phyloP scores from a whole-genome alignment of 2,888 invertebrate species.

The Euproctis similis region DNA sequence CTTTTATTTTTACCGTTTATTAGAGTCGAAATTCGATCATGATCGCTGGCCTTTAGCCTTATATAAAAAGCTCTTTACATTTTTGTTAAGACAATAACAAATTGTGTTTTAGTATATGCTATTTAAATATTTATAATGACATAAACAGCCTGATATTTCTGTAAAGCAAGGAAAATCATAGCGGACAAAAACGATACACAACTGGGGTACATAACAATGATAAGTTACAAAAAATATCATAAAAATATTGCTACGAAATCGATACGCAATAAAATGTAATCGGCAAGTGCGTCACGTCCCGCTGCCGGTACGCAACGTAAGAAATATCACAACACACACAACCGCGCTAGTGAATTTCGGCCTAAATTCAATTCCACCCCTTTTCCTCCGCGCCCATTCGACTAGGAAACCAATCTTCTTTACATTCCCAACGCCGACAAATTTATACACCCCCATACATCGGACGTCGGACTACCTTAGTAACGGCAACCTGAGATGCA shows the following conservation, averaged over 20 bases:
- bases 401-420: conserved; percentile 71
- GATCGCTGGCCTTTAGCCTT: too few relatives aligned
- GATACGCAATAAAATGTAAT: conserved; percentile 48
- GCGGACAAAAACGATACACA: background rate
- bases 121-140: too few relatives aligned
- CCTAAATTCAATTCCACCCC: conserved; percentile 72
- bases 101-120: too few relatives aligned
- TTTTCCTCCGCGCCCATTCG: conserved; percentile 53
- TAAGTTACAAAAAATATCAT: conserved; percentile 14
- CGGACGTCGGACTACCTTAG: conserved; percentile 39
- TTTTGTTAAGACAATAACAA: too few relatives aligned
- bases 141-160: too few relatives aligned
- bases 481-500: conserved; percentile 15
- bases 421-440: conserved; percentile 72
- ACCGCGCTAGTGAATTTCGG: conserved; percentile 56
- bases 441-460: conserved; percentile 70
- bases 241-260: conserved; percentile 26
- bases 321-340: conserved; percentile 63
- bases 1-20: too few relatives aligned
- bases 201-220: conserved; percentile 8
- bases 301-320: conserved; percentile 47
- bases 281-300: conserved; percentile 52
- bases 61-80: too few relatives aligned
- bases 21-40: too few relatives aligned
- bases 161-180: background rate